Base-by-base conservation (phyloP, 2,888 invertebrate genomes). In the Phalera bucephala region DNA sequence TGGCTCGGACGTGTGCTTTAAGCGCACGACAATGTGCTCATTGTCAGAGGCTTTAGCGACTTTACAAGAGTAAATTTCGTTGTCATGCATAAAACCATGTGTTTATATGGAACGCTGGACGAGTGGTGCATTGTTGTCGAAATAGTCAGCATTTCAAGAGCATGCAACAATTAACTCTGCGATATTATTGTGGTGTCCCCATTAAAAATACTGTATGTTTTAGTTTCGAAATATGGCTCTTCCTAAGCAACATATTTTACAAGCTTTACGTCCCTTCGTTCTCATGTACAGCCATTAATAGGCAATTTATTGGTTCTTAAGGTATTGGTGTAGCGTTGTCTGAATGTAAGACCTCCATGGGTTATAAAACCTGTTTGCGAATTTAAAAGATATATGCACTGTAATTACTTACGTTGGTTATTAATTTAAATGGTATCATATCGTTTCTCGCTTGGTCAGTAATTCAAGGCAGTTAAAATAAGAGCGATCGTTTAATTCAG, bases 21-120 rank as follows among this genome's bases (percentile, higher is more conserved):
- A 74, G 72, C 67, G 62, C 70, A 70, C 73, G 76, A 85, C 85
- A 84, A 72, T 83, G 76, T 78, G 66, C 62, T 67, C 80, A 80
- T 83, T 84, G 82, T 78, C 60, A 66, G 67, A 68, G 62, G 70
- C 75, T 76, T n/a, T n/a, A n/a, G n/a, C n/a, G n/a, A n/a, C 73
- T 74, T 74, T 73, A 74, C 69, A 75, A 75, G 65, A 77, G 73
- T 75, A 80, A 82, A 83, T 80, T 81, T 80, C 72, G 67, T 73
- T 80, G 84, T 86, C 84, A 85, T 80, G 82, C 84, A 80, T 86
- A 79, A 78, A 80, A 74, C 72, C 67, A 59, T 66, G 64, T 74
- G 67, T 77, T 78, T 79, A 75, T 77, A 73, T 77, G 73, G 65
- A 69, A 64, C 65, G 59, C 48, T 53, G 49, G 36, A 40, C 33